Evolutionary conservation across 2,888 invertebrate species (phyloP).

Genomic region (Rotaria macrura): DNA sequence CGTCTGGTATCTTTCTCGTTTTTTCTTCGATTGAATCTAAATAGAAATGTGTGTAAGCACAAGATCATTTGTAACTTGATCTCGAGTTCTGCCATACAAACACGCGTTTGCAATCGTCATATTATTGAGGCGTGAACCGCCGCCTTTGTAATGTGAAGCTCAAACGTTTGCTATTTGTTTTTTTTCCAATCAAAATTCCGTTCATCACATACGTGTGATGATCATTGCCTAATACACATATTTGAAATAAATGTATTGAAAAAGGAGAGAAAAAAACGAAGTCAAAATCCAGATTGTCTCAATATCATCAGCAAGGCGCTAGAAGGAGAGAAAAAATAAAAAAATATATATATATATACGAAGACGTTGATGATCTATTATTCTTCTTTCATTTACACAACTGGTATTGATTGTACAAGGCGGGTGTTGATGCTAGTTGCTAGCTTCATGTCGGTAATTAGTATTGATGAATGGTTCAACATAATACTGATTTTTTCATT

Average conservation of each 20-base stretch:
- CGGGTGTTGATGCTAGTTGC: neutral
- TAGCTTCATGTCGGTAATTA: neutral
- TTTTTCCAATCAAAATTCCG: neutral
- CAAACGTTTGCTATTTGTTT: conserved; percentile 3
- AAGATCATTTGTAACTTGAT: neutral
- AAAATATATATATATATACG: too few relatives aligned
- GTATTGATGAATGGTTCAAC: neutral
- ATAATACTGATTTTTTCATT: neutral
- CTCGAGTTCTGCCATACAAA: neutral
- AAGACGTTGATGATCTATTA: neutral
- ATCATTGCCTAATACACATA: neutral
- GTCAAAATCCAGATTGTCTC: neutral
- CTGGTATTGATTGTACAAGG: neutral
- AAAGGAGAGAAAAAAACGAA: too few relatives aligned
- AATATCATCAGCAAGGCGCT: neutral
- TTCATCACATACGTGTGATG: neutral
- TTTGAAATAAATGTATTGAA: neutral
- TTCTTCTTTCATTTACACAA: conserved; percentile 18
- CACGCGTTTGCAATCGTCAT: neutral
- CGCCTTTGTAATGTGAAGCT: conserved; percentile 3
- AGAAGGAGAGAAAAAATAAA: neutral
- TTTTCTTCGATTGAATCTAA: neutral
- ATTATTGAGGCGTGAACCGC: neutral
- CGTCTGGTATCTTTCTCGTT: neutral
- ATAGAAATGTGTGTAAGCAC: neutral